Conservation (phyloP, 1,140 invertebrate species). For the Ceratoteleas bidentatus region DNA sequence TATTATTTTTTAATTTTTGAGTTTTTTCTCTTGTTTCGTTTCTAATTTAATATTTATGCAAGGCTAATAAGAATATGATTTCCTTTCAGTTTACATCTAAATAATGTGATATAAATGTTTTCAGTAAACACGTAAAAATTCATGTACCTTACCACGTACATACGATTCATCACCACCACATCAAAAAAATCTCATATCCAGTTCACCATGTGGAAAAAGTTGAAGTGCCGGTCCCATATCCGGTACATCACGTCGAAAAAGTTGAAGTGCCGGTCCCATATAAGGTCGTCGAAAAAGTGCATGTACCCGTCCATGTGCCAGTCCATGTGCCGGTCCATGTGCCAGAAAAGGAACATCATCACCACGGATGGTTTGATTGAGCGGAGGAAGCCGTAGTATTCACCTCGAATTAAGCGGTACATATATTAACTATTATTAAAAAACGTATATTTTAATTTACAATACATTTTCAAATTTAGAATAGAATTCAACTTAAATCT, state of each 20-base stretch:
- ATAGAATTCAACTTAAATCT: too few relatives aligned
- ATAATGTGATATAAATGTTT: background rate
- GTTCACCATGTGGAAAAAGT: constrained; percentile 57
- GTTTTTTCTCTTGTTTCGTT: too few relatives aligned
- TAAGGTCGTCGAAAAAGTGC: constrained; percentile 51
- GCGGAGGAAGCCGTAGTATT: constrained; percentile 4
- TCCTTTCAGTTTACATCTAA: too few relatives aligned
- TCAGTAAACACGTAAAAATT: constrained; percentile 10
- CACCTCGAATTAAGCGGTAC: constrained; percentile 39
- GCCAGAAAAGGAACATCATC: constrained; percentile 40
- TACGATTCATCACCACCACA: constrained; percentile 53
- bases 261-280: constrained; percentile 36
- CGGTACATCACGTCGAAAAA: constrained; percentile 57
- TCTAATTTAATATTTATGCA: too few relatives aligned
- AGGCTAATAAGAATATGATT: too few relatives aligned
- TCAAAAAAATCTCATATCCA: constrained; percentile 46
- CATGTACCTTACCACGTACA: constrained; percentile 58
- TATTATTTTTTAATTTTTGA: too few relatives aligned
- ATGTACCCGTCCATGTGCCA: constrained; percentile 26
- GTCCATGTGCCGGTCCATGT: constrained; percentile 38
- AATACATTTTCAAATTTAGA: too few relatives aligned
- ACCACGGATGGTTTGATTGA: constrained; percentile 39
- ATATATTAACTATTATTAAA: background rate
- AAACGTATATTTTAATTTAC: too few relatives aligned
- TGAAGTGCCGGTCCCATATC: constrained; percentile 44